Evolutionary conservation across 2,113 vertebrate genomes (phyloP), one percentile per base, ranked within the genome.

Genomic region (Romanogobio albipinnatus): DNA sequence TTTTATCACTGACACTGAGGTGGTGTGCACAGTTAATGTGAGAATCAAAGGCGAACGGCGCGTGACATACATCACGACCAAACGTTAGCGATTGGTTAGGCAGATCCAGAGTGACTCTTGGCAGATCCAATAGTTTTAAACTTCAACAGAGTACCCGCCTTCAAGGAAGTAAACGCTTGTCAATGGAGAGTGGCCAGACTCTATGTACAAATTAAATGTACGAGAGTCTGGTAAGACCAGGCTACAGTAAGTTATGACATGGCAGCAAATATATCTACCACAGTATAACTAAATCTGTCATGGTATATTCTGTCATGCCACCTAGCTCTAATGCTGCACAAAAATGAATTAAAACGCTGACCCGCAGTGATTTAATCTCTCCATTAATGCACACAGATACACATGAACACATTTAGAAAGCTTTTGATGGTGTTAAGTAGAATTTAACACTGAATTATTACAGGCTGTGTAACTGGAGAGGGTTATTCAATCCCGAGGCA

Each of bases 391-490:
- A 64, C 49, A 70, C 47, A 83, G 15, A 49, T n/a, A 26, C 51
- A 59, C 76, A 74, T 24, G 13, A 68, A 81, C 68, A 75, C 39
- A 61, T 24, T 58, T 82, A 84, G 15, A 84, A 13, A 26, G 51
- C 51, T 14, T 36, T 13, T 39, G 75, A 36, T 79, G 36, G 58
- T 79, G 58, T 62, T 45, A 79, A 61, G 9, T 56, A 79, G 76
- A 45, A 36, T 79, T 79, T 43, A 79, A 61, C 33, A 56, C 3
- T 36, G 10, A 68, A 81, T 66, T 13, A 80, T 64, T 64, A 3
- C 22, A 22, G 33, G 15, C 26, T 56, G 74, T 53, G 14, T 36
- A 76, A 56, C 56, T 79, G 9, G 22, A 61, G 11, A 43, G 58
- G 13, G 10, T 29, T 64, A n/a, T 61, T 49, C 39, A 62, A 49